Evolutionary conservation across 2,888 invertebrate species (phyloP).

Genomic region (Lissonota sp.): DNA sequence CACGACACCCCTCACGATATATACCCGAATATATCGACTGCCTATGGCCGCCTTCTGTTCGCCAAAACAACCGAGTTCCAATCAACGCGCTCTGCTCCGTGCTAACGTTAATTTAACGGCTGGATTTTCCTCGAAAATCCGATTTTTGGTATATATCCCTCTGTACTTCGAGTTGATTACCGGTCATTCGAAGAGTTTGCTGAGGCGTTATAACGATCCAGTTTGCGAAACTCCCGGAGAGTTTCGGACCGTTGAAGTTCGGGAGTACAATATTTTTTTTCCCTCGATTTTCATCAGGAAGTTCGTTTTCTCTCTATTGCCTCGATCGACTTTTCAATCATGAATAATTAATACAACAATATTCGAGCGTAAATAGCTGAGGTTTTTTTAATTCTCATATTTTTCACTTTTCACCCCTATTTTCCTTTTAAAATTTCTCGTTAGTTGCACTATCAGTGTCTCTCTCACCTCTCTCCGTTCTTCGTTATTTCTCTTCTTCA

Average conservation of each 20-base stretch:
- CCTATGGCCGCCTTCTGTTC: slow-evolving; percentile 66
- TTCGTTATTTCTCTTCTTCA: slow-evolving; percentile 45
- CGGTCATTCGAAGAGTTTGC: slow-evolving; percentile 5
- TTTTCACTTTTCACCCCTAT: background rate
- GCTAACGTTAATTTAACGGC: slow-evolving; percentile 80
- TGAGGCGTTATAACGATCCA: background rate
- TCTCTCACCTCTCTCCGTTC: slow-evolving; percentile 1
- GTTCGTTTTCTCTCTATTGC: no score
- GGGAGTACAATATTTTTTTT: no score
- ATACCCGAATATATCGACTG: background rate
- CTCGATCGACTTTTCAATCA: no score
- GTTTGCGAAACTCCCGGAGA: background rate
- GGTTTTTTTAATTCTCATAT: background rate
- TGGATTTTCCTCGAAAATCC: slow-evolving; percentile 75
- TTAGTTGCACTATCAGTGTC: slow-evolving; percentile 1
- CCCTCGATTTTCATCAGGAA: no score
- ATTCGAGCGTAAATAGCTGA: no score
- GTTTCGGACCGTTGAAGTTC: background rate
- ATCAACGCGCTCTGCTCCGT: slow-evolving; percentile 70
- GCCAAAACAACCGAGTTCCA: slow-evolving; percentile 74
- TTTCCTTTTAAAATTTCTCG: background rate
- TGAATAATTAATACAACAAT: no score
- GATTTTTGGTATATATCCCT: slow-evolving; percentile 77
- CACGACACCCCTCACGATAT: background rate
- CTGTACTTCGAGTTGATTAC: slow-evolving; percentile 74